These are phyloP conservation scores for Proteles cristata DNA, from an alignment of 2,113 vertebrate species.

Conservation along the genomic window DNA sequence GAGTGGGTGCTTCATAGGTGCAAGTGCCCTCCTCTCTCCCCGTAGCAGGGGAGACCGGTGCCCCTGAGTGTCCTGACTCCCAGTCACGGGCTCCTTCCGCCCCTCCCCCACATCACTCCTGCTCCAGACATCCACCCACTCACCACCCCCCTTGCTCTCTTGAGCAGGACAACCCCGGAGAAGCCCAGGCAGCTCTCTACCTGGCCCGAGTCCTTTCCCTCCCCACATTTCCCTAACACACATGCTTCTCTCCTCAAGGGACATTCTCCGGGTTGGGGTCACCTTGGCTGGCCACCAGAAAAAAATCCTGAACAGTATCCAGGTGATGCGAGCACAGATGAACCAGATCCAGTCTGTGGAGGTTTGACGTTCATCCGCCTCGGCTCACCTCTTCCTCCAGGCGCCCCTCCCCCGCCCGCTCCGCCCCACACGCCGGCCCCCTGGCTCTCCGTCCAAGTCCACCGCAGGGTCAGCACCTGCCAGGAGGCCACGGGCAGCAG, in stretches of 20 bases:
- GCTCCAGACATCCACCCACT: neutral
- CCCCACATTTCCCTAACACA: neutral
- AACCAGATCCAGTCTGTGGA: constrained; percentile 99
- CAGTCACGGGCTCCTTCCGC: neutral
- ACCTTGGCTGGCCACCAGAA: constrained; percentile 98
- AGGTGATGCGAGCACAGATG: constrained; percentile 99
- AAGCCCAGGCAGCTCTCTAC: neutral
- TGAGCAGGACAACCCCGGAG: neutral
- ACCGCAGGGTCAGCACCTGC: constrained; percentile 81
- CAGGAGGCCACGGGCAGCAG: constrained; percentile 78
- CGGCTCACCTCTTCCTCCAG: constrained; percentile 77
- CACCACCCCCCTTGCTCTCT: neutral
- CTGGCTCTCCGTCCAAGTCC: constrained; percentile 73
- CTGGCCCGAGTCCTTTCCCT: neutral
- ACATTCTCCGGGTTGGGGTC: constrained; percentile 95
- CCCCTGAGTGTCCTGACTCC: neutral
- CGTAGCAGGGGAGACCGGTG: fast-evolving
- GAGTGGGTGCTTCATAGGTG: neutral
- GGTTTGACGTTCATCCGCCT: constrained; percentile 89
- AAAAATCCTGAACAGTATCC: constrained; percentile 98
- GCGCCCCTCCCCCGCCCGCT: constrained; percentile 82
- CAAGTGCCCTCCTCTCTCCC: neutral
- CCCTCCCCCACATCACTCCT: neutral
- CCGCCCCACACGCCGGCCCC: constrained; percentile 67
- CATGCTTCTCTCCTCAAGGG: constrained; percentile 87